Evolutionary conservation across 2,113 vertebrate species (phyloP).

Genomic region (Loxodonta africana): DNA sequence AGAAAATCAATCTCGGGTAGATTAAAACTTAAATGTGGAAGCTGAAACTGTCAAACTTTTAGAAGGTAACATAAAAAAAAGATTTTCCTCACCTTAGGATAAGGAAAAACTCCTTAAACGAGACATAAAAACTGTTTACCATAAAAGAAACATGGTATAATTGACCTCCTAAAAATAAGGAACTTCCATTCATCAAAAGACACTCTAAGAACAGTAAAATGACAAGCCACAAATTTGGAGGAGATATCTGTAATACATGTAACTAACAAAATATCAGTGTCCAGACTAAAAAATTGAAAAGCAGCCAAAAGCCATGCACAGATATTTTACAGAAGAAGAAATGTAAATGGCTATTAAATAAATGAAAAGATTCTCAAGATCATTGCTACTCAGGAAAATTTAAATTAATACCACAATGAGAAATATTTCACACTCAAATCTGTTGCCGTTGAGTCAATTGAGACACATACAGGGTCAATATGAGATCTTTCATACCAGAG

Average conservation of each 20-base stretch:
- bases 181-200: neutral
- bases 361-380: too few relatives aligned
- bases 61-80: neutral
- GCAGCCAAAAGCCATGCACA: too few relatives aligned
- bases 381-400: too few relatives aligned
- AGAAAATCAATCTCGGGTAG: neutral
- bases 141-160: conserved; percentile 25
- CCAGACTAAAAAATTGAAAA: too few relatives aligned
- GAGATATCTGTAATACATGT: too few relatives aligned
- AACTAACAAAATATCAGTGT: too few relatives aligned
- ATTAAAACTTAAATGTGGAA: neutral
- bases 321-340: neutral
- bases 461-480: too few relatives aligned
- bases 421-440: neutral
- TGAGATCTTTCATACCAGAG: neutral
- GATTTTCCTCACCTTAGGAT: neutral
- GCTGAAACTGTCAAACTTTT: neutral
- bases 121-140: neutral
- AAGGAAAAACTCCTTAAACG: neutral
- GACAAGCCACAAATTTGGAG: too few relatives aligned
- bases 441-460: too few relatives aligned
- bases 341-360: neutral
- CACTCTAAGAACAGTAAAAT: too few relatives aligned
- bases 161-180: conserved; percentile 46
- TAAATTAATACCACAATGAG: neutral